phyloP scores from a whole-genome alignment of 1,140 invertebrate genomes.

The Zaprionus taronus region DNA sequence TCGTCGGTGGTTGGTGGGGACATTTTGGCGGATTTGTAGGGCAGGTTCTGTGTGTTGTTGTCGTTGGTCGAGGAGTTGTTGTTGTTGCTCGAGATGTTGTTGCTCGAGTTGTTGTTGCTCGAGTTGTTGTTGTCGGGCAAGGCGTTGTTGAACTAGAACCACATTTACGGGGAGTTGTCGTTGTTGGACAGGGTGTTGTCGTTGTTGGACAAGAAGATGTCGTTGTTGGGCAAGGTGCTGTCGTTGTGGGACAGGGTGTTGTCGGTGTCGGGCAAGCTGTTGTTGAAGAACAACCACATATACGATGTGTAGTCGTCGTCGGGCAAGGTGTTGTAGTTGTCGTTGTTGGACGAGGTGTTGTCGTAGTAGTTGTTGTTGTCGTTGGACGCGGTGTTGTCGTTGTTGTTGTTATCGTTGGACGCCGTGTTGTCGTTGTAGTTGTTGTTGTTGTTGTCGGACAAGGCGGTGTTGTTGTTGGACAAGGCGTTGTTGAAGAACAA shows the following conservation, averaged over 20 bases:
- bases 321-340: not conserved
- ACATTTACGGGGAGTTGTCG: not conserved
- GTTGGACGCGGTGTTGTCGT: not conserved
- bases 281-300: not conserved
- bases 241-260: not conserved
- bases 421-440: too few species aligned
- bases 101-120: not conserved
- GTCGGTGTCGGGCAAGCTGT: not conserved
- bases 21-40: not conserved
- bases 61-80: not conserved
- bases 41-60: not conserved
- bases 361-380: not conserved
- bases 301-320: not conserved
- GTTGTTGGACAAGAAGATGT: conserved; percentile 5
- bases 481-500: not conserved
- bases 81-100: not conserved
- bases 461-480: not conserved
- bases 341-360: not conserved
- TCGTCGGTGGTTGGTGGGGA: not conserved
- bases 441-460: not conserved
- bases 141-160: not conserved
- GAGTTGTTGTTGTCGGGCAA: not conserved
- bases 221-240: not conserved
- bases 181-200: conserved; percentile 1
- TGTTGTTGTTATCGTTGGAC: not conserved